Evolutionary conservation across 53 echinoderm and acorn worm genomes (phyloP), one percentile per base, ranked within the genome.

Genomic region (Henricia sp.): DNA sequence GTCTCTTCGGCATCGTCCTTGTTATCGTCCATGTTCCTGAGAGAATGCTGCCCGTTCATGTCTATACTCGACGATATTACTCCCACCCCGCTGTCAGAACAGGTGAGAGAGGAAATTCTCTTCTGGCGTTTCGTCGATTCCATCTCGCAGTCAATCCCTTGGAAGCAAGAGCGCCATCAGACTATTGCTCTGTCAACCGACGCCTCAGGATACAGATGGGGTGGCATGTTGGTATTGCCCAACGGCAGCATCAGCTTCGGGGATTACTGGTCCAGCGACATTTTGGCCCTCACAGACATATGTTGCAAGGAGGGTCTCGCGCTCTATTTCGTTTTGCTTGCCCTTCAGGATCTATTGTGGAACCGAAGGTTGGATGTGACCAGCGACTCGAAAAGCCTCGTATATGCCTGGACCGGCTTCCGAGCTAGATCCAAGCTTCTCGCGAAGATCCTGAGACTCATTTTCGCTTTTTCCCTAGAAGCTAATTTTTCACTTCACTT

Each of bases 71-170:
- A 65, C 30, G 65, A 32, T 19, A 4, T 65, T 4, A 6, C 5
- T 19, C 29, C 65, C 3, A 16, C 57, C 19, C 57, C 57, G 1
- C 6, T 57, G 24, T 12, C 57, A 26, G 6, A 24, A 21, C 25
- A 65, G 34, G 65, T 33, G 19, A 9, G 65, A 36, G 65, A 46
- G 8, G 48, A 46, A 14, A 14, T 46, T 10, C 48, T 46, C 14
- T 46, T 46, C 14, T 46, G 48, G 48, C 8, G 48, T 8, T 46
- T 46, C 14, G 48, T 46, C 48, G 48, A 46, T 14, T 10, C 8
- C 34, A 34, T 65, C 19, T 65, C 65, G 10, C 65, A 65, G 65
- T 19, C 65, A 34, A 65, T 65, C 19, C 65, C 65, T 19, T 65
- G 34, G 65, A 29, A 34, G 34, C 65, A 65, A 34, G 30, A 65